Conservation (phyloP, 2,797 vertebrate genomes). For the Acanthopagrus latus region DNA sequence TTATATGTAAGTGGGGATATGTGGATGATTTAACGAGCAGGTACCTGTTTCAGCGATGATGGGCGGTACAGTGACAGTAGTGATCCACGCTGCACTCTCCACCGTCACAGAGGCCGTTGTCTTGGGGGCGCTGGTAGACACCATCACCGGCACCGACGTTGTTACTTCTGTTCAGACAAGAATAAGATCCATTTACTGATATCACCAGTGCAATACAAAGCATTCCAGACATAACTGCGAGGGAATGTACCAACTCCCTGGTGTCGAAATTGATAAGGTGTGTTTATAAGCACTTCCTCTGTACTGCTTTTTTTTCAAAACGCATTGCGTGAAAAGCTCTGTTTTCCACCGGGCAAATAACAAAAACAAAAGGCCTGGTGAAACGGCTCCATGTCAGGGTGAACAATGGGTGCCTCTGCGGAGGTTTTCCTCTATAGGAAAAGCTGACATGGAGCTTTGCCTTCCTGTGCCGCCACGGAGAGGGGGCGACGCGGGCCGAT, state of each 20-base stretch:
- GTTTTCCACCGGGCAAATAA: conserved; percentile 64
- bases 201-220: not conserved
- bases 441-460: conserved; percentile 81
- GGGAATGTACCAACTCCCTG: conserved; percentile 36
- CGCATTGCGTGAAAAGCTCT: conserved; percentile 54
- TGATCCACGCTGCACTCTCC: conserved; percentile 62
- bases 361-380: conserved; percentile 73
- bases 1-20: not conserved
- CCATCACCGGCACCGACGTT: conserved; percentile 70
- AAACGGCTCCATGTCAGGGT: conserved; percentile 63
- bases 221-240: conserved; percentile 22
- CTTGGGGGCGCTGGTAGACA: conserved; percentile 66
- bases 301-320: conserved; percentile 22
- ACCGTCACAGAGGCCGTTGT: conserved; percentile 36
- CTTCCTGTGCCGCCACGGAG: conserved; percentile 77
- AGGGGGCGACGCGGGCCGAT: conserved; percentile 49
- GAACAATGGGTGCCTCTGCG: conserved; percentile 81
- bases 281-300: conserved; percentile 59
- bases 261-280: conserved; percentile 48
- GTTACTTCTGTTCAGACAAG: conserved; percentile 75
- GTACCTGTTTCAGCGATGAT: conserved; percentile 79
- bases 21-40: conserved; percentile 2
- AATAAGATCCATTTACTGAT: conserved; percentile 21
- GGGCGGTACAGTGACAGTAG: conserved; percentile 70
- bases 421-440: conserved; percentile 80